Evolutionary conservation across 2,888 invertebrate species (phyloP).

Genomic region (Exocentrus adspersus): DNA sequence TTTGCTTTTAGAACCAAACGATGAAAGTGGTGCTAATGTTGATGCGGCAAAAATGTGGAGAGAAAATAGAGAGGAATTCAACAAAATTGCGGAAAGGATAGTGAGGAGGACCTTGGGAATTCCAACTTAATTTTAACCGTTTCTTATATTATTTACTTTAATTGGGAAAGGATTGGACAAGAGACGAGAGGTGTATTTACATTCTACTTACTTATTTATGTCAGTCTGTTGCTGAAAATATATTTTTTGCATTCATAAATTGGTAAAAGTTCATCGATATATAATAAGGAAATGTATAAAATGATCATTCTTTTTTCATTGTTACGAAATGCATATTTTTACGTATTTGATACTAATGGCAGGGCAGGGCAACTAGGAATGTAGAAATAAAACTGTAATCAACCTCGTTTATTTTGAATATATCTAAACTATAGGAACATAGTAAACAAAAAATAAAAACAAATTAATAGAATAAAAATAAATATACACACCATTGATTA

Average conservation of each 20-base stretch:
- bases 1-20: constrained; percentile 85
- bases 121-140: constrained; percentile 59
- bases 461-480: not conserved
- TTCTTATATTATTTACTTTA: not conserved
- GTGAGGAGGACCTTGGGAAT: constrained; percentile 92
- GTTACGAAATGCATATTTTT: too few relatives aligned
- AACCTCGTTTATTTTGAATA: not conserved
- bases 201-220: too few relatives aligned
- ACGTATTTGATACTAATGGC: too few relatives aligned
- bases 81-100: constrained; percentile 89
- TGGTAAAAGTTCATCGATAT: too few relatives aligned
- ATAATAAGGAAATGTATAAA: too few relatives aligned
- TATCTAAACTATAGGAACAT: not conserved
- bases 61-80: constrained; percentile 93
- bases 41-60: constrained; percentile 99
- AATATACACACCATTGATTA: not conserved
- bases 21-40: constrained; percentile 99
- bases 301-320: too few relatives aligned
- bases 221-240: too few relatives aligned
- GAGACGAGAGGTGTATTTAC: too few relatives aligned
- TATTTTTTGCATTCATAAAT: too few relatives aligned
- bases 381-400: not conserved
- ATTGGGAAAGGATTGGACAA: not conserved
- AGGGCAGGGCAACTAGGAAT: too few relatives aligned
- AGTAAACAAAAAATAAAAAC: not conserved